A percentile compares a stretch with the other conserved stretches of the same genome.
Evolutionary conservation across 2,888 invertebrate species (phyloP).

Genomic region (Zhengitettix transpicula): DNA sequence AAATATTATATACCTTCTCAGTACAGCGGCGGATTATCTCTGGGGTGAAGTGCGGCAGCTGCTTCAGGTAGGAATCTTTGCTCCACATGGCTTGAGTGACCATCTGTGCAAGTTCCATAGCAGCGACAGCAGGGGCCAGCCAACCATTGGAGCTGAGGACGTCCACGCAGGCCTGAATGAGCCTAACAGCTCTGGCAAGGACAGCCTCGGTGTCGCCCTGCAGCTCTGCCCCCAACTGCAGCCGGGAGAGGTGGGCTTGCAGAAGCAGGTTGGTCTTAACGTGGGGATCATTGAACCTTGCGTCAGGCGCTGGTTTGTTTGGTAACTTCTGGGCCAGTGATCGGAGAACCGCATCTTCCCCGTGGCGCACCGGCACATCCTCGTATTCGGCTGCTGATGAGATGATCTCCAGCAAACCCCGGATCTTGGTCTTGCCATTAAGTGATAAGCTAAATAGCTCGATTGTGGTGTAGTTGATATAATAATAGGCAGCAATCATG

Average conservation of each 20-base stretch:
- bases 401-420: slow-evolving; percentile 93
- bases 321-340: slow-evolving; percentile 40
- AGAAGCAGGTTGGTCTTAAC: slow-evolving; percentile 89
- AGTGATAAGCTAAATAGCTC: slow-evolving; percentile 94
- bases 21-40: slow-evolving; percentile 83
- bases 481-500: slow-evolving; percentile 99
- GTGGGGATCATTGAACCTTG: slow-evolving; percentile 91
- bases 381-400: slow-evolving; percentile 96
- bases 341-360: slow-evolving; percentile 77
- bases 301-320: slow-evolving; percentile 31
- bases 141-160: slow-evolving; percentile 92
- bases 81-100: slow-evolving; percentile 99
- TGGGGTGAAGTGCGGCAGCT: slow-evolving; percentile 83
- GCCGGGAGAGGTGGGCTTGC: slow-evolving; percentile 28
- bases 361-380: slow-evolving; percentile 82
- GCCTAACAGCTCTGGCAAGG: slow-evolving; percentile 65
- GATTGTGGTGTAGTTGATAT: slow-evolving; percentile 98
- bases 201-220: slow-evolving; percentile 91
- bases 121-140: slow-evolving; percentile 94
- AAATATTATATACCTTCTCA: slow-evolving; percentile 55
- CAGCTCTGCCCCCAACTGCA: slow-evolving; percentile 88
- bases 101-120: slow-evolving; percentile 99
- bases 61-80: slow-evolving; percentile 92
- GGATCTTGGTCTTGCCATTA: slow-evolving; percentile 92
- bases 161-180: slow-evolving; percentile 87